Evolutionary conservation across 2,888 invertebrate genomes (phyloP), one percentile per base, ranked within the genome.

Genomic region (Perithous albicinctus): DNA sequence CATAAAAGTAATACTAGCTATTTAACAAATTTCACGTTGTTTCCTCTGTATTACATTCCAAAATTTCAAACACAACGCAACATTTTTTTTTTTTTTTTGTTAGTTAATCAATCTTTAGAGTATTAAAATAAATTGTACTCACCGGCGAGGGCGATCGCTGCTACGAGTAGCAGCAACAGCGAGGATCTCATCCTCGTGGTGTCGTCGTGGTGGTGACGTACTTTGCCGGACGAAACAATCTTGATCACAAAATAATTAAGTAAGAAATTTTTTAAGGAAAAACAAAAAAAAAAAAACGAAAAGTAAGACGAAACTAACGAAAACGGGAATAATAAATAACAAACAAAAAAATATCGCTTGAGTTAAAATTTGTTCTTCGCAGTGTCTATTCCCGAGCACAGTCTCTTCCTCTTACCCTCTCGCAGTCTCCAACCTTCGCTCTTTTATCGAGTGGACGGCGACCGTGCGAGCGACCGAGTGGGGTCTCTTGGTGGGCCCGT

Each of bases 101-200:
- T 23, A 10, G 20, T 23, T 12, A 23, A 51, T 23, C 7, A 20
- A 48, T 20, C 2, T n/a, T 18, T 43, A 64, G 38, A 72, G 72
- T 54, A 48, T 63, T 29, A 63, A 76, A 23, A 48, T 12, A 15
- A 20, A 41, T 38, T 41, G 15, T 85, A 92, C 92, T 92, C 87
- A 92, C 92, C 92, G 86, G 87, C 86, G 76, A 89, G 78, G 48
- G 88, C 89, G 80, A 90, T 78, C 77, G 89, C 88, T 85, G 90
- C 89, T 80, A 88, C 86, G 77, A 89, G 84, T 69, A 92, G 87
- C 87, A 91, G 87, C 89, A 89, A 88, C 85, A 91, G 84, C 87
- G 89, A 91, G 88, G 89, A 88, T 88, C 87, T 91, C 91, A 91
- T 92, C 89, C 87, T 90, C 88, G 59, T 64, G 41, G 38, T 67